phyloP scores from a whole-genome alignment of 2,888 invertebrate genomes.

The Heterodera filipjevi region DNA sequence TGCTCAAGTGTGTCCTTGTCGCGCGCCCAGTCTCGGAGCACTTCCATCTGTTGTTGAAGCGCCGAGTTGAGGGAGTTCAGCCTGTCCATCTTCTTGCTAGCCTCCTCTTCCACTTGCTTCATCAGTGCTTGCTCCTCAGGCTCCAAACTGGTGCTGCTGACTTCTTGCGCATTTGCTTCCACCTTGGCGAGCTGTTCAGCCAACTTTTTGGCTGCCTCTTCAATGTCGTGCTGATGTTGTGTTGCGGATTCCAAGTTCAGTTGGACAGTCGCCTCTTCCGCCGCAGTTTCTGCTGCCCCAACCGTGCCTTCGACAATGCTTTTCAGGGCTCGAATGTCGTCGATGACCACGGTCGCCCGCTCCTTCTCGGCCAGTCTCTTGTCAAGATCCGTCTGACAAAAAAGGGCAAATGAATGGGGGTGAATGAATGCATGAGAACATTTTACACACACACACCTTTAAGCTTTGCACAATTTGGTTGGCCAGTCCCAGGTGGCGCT shows the following conservation, averaged over 20 bases:
- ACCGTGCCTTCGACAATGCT: neutral
- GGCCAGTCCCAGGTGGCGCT: neutral
- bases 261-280: neutral
- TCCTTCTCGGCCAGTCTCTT: neutral
- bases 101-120: neutral
- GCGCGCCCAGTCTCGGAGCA: neutral
- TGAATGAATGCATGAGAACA: neutral
- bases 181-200: conserved; percentile 12
- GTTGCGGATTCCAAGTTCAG: neutral
- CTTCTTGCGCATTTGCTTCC: neutral
- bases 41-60: neutral
- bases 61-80: neutral
- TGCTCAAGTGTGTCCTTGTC: neutral
- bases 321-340: neutral
- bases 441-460: neutral
- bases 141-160: neutral
- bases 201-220: neutral
- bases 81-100: neutral
- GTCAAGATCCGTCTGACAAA: neutral
- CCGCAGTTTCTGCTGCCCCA: neutral
- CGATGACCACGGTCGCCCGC: neutral
- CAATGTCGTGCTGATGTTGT: neutral
- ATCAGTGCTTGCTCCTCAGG: conserved; percentile 3
- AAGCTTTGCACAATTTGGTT: conserved; percentile 10
- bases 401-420: neutral